Base-by-base conservation (phyloP, 1,140 invertebrate species). In the Drosophila sulfurigaster region DNA sequence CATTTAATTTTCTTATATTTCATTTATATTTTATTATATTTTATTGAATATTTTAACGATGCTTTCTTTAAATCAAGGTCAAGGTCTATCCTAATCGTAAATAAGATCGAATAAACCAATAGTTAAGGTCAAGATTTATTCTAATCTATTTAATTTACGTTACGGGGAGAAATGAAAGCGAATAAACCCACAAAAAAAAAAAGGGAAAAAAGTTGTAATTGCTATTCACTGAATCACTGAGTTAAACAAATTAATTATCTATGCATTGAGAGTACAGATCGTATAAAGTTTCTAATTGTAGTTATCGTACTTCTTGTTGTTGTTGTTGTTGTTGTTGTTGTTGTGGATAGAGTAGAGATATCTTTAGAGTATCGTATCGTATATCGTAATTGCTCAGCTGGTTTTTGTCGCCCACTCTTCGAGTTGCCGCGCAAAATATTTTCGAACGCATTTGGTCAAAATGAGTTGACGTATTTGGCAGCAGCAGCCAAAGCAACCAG, bases 391-490 rank as follows among this genome's bases (percentile, higher is more conserved):
- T 75, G 56, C 57, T 76, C 43, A 57, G 79, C 65, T 82, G 67
- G 68, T 25, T 25, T 64, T 62, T 68, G 43, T 52, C 73, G 81
- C 82, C 83, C 82, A 87, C 83, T 88, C 71, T 38, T 46, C 35
- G 45, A 52, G 38, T 54, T 57, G 62, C 57, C 77, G 79, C 78
- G 73, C 73, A 75, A 77, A 56, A 57, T 75, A 54, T 75, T 77
- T 76, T 65, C 8, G 51, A 81, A 78, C 82, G 63, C 69, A 80
- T 87, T 87, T 88, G 82, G 82, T 87, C 82, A 87, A 87, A 88
- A 87, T 88, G 83, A 86, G 76, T 86, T 86, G 75, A 79, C 76
- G 49, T 83, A 82, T 87, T 87, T 88, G 83, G 83, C 72, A 51
- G 20, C 60, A 63, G 20, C 59, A 51, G 6, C 25, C 30, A 38